phyloP scores from a whole-genome alignment of 2,113 vertebrate genomes.

The Ochotona princeps region DNA sequence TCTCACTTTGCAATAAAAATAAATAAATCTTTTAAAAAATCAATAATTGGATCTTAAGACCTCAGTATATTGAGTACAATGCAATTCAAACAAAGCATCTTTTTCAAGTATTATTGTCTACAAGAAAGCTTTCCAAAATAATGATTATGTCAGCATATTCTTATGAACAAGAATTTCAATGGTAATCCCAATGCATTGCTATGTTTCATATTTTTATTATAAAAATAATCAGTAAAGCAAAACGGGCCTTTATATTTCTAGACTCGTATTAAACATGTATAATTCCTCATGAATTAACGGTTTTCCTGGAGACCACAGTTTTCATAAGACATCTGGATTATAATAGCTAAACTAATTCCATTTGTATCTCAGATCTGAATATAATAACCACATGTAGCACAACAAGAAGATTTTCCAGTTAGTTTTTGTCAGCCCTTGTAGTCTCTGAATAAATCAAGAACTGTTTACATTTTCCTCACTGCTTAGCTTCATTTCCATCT shows the following conservation, averaged over 20 bases:
- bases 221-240: conserved; percentile 51
- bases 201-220: conserved; percentile 58
- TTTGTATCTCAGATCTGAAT: conserved; percentile 48
- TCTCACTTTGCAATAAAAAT: too few relatives aligned
- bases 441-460: conserved; percentile 73
- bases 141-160: conserved; percentile 60
- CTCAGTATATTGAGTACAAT: conserved; percentile 31
- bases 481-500: conserved; percentile 72
- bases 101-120: conserved; percentile 40
- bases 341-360: conserved; percentile 16
- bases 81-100: conserved; percentile 41
- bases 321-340: conserved; percentile 70
- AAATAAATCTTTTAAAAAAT: background rate
- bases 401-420: conserved; percentile 61
- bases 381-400: background rate
- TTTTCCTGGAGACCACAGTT: conserved; percentile 22
- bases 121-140: conserved; percentile 50
- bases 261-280: conserved; percentile 37
- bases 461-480: conserved; percentile 72
- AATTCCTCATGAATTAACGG: conserved; percentile 41
- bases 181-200: conserved; percentile 45
- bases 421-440: conserved; percentile 40
- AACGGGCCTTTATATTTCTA: background rate
- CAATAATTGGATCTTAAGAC: conserved; percentile 52
- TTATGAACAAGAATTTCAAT: conserved; percentile 45